Percentiles rank a stretch among this genome's conserved stretches.
Conservation (phyloP, 2,113 vertebrate species). For the Rousettus leschenaultii region DNA sequence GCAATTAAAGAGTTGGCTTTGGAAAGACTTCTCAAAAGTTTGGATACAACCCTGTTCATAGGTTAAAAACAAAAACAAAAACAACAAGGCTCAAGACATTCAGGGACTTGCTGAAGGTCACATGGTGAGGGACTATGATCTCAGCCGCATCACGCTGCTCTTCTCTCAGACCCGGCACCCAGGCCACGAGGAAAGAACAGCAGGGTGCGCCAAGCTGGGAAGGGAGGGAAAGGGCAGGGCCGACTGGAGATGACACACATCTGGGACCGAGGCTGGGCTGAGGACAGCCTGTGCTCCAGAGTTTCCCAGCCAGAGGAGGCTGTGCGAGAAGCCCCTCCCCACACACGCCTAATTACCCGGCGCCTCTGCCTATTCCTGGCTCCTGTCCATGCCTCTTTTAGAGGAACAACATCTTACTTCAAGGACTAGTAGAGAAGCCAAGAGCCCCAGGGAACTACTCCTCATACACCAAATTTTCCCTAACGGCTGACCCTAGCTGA, state of each 20-base stretch:
- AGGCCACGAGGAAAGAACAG: neutral
- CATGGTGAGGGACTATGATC: neutral
- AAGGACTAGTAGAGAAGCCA: neutral
- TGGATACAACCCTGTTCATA: neutral
- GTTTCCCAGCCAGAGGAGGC: neutral
- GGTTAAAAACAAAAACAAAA: neutral
- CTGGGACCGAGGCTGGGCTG: neutral
- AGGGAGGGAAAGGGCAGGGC: neutral
- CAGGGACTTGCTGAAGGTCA: neutral
- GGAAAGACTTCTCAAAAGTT: neutral
- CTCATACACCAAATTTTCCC: neutral
- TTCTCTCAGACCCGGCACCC: neutral
- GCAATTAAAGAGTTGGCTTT: neutral
- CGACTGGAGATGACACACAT: rapidly evolving
- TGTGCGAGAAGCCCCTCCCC: neutral
- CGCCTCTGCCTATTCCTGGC: neutral
- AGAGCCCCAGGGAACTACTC: neutral
- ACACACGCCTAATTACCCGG: rapidly evolving
- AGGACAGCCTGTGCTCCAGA: neutral
- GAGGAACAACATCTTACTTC: neutral
- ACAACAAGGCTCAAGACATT: neutral
- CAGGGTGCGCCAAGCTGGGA: neutral
- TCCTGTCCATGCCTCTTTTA: neutral
- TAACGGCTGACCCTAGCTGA: neutral
- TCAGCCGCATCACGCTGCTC: neutral